A percentile compares a stretch with the other conserved stretches of the same genome.
phyloP scores from a whole-genome alignment of 64 coral and sea anemone species.

The Dendrophyllia cribrosa region DNA sequence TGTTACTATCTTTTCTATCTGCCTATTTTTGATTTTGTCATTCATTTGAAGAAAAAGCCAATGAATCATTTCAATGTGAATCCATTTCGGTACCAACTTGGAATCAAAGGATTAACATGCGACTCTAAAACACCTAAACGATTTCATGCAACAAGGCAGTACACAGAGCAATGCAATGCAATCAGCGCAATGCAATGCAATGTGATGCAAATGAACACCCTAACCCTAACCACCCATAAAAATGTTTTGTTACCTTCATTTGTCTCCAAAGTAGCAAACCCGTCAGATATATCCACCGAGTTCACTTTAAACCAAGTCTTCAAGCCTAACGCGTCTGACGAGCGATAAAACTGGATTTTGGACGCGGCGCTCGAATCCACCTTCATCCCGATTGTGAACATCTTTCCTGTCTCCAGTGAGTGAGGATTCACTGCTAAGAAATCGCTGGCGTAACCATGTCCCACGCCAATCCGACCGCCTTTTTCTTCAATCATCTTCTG shows the following conservation, averaged over 20 bases:
- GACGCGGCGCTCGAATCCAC: constrained; percentile 71
- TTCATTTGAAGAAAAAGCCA: too few relatives aligned
- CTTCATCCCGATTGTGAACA: constrained; percentile 74
- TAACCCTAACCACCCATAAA: not conserved
- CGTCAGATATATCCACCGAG: constrained; percentile 30
- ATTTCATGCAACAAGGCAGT: too few relatives aligned
- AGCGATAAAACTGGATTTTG: constrained; percentile 76
- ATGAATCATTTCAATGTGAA: too few relatives aligned
- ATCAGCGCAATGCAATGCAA: too few relatives aligned
- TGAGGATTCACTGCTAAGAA: constrained; percentile 90
- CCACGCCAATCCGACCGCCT: constrained; percentile 86
- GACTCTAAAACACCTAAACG: too few relatives aligned
- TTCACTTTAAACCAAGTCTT: constrained; percentile 92
- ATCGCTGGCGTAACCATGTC: constrained; percentile 88
- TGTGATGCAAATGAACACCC: too few relatives aligned
- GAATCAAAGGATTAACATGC: too few relatives aligned
- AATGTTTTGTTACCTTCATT: constrained; percentile 62
- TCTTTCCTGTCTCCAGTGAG: constrained; percentile 70
- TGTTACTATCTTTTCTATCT: too few relatives aligned
- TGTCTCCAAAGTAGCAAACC: constrained; percentile 70
- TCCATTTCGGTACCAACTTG: too few relatives aligned
- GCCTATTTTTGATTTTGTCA: too few relatives aligned
- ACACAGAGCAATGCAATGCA: too few relatives aligned
- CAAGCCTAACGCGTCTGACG: constrained; percentile 60
- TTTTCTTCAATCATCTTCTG: constrained; percentile 79